phyloP scores from a whole-genome alignment of 1,140 invertebrate genomes.

The Andricus grossulariae region DNA sequence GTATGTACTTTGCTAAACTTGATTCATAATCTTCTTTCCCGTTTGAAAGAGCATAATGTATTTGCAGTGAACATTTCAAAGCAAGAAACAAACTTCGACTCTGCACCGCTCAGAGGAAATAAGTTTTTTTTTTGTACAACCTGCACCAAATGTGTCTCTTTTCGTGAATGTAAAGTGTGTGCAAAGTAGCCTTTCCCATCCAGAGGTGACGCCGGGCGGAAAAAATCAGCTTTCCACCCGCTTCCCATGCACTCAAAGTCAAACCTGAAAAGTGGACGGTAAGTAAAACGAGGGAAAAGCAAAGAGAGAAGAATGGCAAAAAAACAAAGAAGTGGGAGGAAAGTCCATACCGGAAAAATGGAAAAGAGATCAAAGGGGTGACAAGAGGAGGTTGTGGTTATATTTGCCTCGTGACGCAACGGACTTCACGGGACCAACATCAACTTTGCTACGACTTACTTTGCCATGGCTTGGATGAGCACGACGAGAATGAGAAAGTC shows the following conservation, averaged over 20 bases:
- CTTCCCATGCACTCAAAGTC: slow-evolving; percentile 11
- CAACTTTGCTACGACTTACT: slow-evolving; percentile 33
- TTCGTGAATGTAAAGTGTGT: no score
- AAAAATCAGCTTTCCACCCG: no score
- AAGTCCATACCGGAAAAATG: background rate
- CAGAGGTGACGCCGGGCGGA: no score
- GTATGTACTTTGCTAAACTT: no score
- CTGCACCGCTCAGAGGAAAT: no score
- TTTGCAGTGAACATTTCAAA: no score
- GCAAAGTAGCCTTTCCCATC: no score
- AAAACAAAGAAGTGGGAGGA: slow-evolving; percentile 12
- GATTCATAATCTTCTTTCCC: no score
- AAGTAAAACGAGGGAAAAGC: background rate
- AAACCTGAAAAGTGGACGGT: slow-evolving; percentile 25
- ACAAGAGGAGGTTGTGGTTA: slow-evolving; percentile 15
- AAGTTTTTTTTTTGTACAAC: no score
- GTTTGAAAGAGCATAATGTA: no score
- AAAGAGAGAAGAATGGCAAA: background rate
- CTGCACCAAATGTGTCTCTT: no score
- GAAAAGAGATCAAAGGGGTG: slow-evolving; percentile 4
- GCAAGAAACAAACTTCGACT: no score
- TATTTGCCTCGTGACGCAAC: slow-evolving; percentile 40
- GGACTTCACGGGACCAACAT: slow-evolving; percentile 33
- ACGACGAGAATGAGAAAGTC: slow-evolving; percentile 37
- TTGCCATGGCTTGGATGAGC: slow-evolving; percentile 31